Base-by-base conservation (phyloP, 2,888 invertebrate species). In the Metacarcinus magister region DNA sequence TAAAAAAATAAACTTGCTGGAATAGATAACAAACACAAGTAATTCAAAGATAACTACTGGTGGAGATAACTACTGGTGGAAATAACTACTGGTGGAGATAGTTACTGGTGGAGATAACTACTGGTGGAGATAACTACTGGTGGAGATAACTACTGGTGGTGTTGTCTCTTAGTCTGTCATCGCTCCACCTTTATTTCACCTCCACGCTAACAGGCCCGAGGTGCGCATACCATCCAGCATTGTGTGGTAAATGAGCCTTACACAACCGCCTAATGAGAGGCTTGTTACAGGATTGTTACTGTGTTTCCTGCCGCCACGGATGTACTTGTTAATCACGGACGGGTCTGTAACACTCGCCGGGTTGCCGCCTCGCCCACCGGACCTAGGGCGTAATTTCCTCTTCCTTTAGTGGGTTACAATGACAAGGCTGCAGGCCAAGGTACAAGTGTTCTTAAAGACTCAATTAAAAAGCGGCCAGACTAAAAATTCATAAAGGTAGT, bases 231-330 rank as follows among this genome's bases (percentile, higher is more conserved):
- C 28, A 23, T 54, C 75, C n/a, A 3, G 75, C 4, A n/a, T 28
- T 75, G 75, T 75, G 75, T n/a, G 75, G 75, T 75, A 75, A 75
- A 75, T 75, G 75, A 75, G 75, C 75, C 75, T 75, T 8, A 75
- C 75, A 28, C n/a, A 16, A 28, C 75, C 75, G 75, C 75, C 75
- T 75, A 75, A 75, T 75, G 75, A 75, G 75, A 75, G 75, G n/a
- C 75, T 75, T 28, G 75, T 54, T 75, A 75, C 75, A 75, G 75
- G n/a, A 23, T 75, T 28, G 75, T 54, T 75, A 75, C 75, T 75
- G 75, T 75, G 75, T n/a, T 75, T 75, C 75, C 75, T 75, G 75
- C 75, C 75, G 23, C 23, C 75, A n/a, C 75, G 75, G 75, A 75
- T 75, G 75, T 75, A n/a, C 75, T n/a, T 75, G 75, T 75, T 75